Evolutionary conservation across 2,113 vertebrate genomes (phyloP).

Genomic region (Cochlearius cochlearius): DNA sequence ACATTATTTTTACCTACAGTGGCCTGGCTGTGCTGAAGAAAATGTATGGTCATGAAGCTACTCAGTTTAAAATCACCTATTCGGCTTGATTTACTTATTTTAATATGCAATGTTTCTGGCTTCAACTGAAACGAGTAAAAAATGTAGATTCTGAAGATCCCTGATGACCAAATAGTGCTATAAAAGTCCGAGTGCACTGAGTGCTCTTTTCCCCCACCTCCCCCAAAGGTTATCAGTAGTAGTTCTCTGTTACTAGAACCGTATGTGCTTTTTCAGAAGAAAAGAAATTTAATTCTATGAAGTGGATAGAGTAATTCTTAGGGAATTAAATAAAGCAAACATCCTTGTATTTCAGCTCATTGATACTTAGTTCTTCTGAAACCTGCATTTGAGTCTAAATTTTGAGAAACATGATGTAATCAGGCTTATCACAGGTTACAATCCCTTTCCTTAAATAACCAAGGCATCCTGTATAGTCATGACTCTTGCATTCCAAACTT

Average conservation of each 20-base stretch:
- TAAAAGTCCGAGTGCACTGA: neutral
- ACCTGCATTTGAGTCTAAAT: neutral
- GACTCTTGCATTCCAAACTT: neutral
- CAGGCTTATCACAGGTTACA: neutral
- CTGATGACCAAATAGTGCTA: neutral
- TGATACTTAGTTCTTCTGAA: neutral
- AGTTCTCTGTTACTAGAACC: neutral
- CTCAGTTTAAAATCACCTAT: neutral
- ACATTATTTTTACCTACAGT: neutral
- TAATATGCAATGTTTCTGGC: neutral
- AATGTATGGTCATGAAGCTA: neutral
- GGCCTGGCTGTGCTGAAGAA: neutral
- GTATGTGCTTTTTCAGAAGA: neutral
- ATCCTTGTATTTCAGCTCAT: neutral
- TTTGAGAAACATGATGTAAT: neutral
- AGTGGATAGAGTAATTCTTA: neutral
- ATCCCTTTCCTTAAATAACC: neutral
- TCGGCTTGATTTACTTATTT: neutral
- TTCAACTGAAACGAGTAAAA: neutral
- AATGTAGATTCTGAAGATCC: neutral
- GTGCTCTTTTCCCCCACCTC: neutral
- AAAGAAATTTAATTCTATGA: neutral
- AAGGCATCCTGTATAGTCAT: neutral
- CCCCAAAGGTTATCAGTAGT: neutral
- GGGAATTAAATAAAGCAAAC: neutral